A percentile compares a stretch with the other conserved stretches of the same genome.
Conservation (phyloP, 2,888 invertebrate species). For the Tinea pellionella region DNA sequence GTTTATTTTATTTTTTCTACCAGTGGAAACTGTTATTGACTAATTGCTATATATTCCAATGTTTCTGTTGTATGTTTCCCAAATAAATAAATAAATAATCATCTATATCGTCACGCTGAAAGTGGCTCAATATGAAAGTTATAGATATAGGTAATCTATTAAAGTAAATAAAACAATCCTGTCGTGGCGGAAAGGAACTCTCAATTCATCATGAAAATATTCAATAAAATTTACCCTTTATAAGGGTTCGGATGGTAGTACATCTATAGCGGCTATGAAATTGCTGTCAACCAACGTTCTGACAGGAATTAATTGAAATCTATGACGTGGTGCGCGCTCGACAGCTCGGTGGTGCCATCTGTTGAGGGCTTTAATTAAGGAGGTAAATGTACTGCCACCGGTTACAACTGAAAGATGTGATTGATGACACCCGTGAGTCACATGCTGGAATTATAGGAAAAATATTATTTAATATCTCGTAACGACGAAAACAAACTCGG, state of each 20-base stretch:
- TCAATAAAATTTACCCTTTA: neutral
- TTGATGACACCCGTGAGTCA: conserved; percentile 35
- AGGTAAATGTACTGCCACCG: conserved; percentile 53
- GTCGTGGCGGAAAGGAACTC: neutral
- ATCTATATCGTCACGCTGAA: too few species aligned
- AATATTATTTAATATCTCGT: neutral
- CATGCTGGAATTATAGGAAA: conserved; percentile 19
- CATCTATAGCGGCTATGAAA: conserved; percentile 7
- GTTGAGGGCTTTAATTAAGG: conserved; percentile 60
- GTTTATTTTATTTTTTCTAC: too few species aligned
- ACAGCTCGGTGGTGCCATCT: conserved; percentile 38
- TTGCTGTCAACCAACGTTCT: conserved; percentile 25
- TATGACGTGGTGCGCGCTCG: conserved; percentile 38
- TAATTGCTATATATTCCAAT: too few species aligned
- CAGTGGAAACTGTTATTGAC: too few species aligned
- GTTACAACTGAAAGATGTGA: conserved; percentile 42
- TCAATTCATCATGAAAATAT: neutral
- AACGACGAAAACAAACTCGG: neutral
- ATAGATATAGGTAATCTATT: too few species aligned
- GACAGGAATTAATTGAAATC: conserved; percentile 65
- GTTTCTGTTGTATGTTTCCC: too few species aligned
- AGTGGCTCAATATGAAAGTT: too few species aligned
- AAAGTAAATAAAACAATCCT: too few species aligned
- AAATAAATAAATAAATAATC: too few species aligned
- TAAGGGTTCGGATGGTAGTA: neutral